Evolutionary conservation across 1,140 invertebrate genomes (phyloP), one percentile per base, ranked within the genome.

Genomic region (Cyclargus thomasi): DNA sequence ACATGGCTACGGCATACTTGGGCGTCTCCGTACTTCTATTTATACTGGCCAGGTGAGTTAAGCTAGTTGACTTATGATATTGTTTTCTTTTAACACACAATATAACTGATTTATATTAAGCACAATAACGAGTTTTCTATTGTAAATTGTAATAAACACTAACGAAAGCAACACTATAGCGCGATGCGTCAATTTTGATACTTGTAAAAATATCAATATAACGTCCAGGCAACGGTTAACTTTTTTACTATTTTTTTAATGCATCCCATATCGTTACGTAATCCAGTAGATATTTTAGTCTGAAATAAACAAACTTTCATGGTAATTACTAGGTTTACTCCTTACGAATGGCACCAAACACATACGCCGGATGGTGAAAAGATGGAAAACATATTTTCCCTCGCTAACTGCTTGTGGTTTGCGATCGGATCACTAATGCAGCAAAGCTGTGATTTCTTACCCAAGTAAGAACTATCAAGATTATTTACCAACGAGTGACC

Each of bases 401-500:
- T 98, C 53, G 93, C 96, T 77, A 98, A 98, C 92, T 97, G 96
- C 89, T 93, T 98, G 90, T 99, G 97, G 97, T 98, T 98, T 91
- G 96, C 97, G 64, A 97, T 98, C 79, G 97, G 97, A 70, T 97
- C 97, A 16, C 92, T 98, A 71, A 97, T 98, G 96, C 96, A 97
- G 85, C 96, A 97, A 91, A 96, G 96, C 77, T 97, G 95, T 92
- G 96, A 97, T 89, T 96, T 97, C 90, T 91, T 97, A 82, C 96
- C 96, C 86, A 97, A 96, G 96, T 97, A 95, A 95, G 94, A 91
- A 59, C 18, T 47, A 47, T 47, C 39, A 47, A 47, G 67, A 73
- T 64, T 73, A 72, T 71, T 67, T 76, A 70, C 74, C 74, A 70
- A 74, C 59, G 74, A 83, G 86, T 89, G 80, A 86, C 77, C 86